Percentiles rank a stretch among this genome's conserved stretches.
phyloP scores from a whole-genome alignment of 2,797 vertebrate genomes.

The Gallinago nigripennis region DNA sequence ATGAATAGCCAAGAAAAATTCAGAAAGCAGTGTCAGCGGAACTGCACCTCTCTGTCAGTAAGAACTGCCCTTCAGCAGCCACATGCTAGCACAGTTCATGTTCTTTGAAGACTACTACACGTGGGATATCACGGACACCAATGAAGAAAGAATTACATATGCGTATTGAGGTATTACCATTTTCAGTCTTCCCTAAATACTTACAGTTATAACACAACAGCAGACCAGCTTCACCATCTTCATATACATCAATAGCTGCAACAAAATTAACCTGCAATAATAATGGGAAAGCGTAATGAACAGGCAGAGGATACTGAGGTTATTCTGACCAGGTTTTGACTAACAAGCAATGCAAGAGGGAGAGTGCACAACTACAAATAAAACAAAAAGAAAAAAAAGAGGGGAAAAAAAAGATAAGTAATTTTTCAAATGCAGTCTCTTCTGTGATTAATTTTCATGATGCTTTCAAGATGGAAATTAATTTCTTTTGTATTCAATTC shows the following conservation, averaged over 20 bases:
- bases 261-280: constrained; percentile 95
- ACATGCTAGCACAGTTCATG: neutral
- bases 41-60: neutral
- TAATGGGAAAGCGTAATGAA: constrained; percentile 34
- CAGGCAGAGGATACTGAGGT: neutral
- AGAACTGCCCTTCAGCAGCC: neutral
- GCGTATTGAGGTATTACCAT: neutral
- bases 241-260: constrained; percentile 96
- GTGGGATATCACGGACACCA: neutral
- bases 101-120: neutral
- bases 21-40: neutral
- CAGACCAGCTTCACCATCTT: constrained; percentile 96
- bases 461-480: neutral
- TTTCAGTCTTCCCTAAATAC: constrained; percentile 60
- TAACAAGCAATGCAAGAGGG: neutral
- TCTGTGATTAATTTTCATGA: neutral
- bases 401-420: neutral
- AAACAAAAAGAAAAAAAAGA: neutral
- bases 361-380: neutral
- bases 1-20: neutral
- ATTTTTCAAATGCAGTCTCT: neutral
- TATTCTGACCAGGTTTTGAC: neutral
- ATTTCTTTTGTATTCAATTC: neutral
- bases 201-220: constrained; percentile 98
- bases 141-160: neutral